Evolutionary conservation across 2,113 vertebrate genomes (phyloP).

Genomic region (Gadus macrocephalus): DNA sequence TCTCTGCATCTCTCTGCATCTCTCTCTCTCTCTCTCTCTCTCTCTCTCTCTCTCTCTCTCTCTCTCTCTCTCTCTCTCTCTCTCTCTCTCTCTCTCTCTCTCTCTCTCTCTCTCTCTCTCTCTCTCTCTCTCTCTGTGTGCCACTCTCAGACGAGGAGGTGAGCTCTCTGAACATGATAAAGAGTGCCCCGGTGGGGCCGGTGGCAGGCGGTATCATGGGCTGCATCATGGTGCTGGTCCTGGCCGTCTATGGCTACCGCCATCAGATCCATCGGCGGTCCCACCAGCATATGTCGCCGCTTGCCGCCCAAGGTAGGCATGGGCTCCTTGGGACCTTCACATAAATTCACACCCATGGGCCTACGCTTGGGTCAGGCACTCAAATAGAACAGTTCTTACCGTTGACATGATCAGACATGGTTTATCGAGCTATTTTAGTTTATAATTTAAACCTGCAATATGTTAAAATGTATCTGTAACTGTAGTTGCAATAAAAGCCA

Average conservation of each 20-base stretch:
- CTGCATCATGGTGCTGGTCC: conserved; percentile 95
- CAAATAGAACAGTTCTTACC: no score
- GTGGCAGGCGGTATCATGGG: conserved; percentile 98
- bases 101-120: background rate
- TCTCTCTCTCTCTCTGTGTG: background rate
- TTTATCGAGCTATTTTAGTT: no score
- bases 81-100: background rate
- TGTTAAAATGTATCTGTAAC: no score
- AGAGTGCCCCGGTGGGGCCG: conserved; percentile 91
- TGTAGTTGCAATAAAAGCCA: no score
- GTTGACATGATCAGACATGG: no score
- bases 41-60: no score
- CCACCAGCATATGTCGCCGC: conserved; percentile 98
- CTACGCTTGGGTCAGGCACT: background rate
- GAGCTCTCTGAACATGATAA: conserved; percentile 93
- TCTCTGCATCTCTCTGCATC: no score
- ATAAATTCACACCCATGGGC: background rate
- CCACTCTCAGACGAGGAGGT: conserved; percentile 86
- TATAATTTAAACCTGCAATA: no score
- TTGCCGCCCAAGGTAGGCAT: conserved; percentile 90
- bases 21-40: no score
- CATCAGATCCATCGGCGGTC: conserved; percentile 96
- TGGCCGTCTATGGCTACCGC: conserved; percentile 94
- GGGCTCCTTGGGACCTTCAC: background rate
- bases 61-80: background rate